A percentile compares a stretch with the other conserved stretches of the same genome.
phyloP scores from a whole-genome alignment of 2,888 invertebrate species.

The Acronicta psi region DNA sequence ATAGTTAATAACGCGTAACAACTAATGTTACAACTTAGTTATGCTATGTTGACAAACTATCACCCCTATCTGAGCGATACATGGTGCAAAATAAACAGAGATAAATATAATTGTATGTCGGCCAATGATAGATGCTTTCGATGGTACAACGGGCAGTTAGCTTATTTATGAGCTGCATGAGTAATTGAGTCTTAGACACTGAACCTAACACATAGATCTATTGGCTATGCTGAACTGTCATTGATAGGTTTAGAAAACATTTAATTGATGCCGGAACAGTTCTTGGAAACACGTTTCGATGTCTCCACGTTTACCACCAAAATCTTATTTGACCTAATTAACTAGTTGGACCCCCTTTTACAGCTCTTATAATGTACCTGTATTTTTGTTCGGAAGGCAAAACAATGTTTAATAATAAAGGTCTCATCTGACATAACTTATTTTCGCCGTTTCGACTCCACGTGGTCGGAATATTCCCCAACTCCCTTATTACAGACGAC shows the following conservation, averaged over 20 bases:
- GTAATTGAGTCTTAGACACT: conserved; percentile 12
- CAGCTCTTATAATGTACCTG: not conserved
- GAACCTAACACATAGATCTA: not conserved
- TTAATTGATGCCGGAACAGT: not conserved
- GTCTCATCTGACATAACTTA: conserved; percentile 43
- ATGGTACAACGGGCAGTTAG: conserved; percentile 8
- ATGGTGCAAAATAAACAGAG: conserved; percentile 26
- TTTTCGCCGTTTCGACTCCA: conserved; percentile 40
- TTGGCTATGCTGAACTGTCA: not conserved
- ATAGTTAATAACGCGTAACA: too few relatives aligned
- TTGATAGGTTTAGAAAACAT: not conserved
- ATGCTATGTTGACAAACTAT: conserved; percentile 7
- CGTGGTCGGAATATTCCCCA: conserved; percentile 41
- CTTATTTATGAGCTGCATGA: conserved; percentile 14
- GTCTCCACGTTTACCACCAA: too few relatives aligned
- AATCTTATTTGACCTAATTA: not conserved
- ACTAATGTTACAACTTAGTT: too few relatives aligned
- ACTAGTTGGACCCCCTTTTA: not conserved
- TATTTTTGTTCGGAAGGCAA: conserved; percentile 28
- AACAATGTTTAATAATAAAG: conserved; percentile 47
- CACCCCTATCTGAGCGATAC: conserved; percentile 5
- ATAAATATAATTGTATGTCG: conserved; percentile 40
- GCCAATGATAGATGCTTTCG: conserved; percentile 39
- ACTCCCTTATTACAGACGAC: conserved; percentile 54
- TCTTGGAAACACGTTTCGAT: too few relatives aligned